These are phyloP conservation scores for Meandrina meandrites DNA, from an alignment of 92 coral and sea anemone genomes.

Conservation along the genomic window DNA sequence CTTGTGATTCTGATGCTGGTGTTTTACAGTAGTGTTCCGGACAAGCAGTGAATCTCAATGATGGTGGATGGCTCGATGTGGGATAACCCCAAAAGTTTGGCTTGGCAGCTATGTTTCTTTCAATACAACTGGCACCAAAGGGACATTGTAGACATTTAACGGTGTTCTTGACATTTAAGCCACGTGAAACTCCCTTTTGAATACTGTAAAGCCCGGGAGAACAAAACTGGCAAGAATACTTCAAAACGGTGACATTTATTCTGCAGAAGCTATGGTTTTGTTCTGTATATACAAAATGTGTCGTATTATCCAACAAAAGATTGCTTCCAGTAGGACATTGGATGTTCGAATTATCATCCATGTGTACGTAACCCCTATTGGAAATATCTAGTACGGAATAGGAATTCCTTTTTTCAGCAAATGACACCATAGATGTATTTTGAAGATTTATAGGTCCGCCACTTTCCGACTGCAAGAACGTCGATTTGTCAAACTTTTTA, in stretches of 20 bases:
- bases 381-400: slow-evolving; percentile 5
- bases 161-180: slow-evolving; percentile 7
- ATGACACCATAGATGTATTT: slow-evolving; percentile 18
- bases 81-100: slow-evolving; percentile 71
- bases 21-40: slow-evolving; percentile 59
- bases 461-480: slow-evolving; percentile 5
- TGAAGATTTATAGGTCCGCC: slow-evolving; percentile 10
- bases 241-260: slow-evolving; percentile 42
- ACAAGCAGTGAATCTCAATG: slow-evolving; percentile 49
- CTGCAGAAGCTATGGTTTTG: background rate
- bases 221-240: slow-evolving; percentile 49
- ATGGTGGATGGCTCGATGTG: slow-evolving; percentile 38
- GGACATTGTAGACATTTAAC: slow-evolving; percentile 59
- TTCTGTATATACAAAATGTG: slow-evolving; percentile 15
- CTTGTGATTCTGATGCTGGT: background rate
- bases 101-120: background rate
- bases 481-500: background rate
- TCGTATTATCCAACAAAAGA: slow-evolving; percentile 15
- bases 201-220: slow-evolving; percentile 52
- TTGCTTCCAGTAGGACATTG: slow-evolving; percentile 5
- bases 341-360: slow-evolving; percentile 8
- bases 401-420: too few species aligned
- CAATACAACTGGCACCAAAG: slow-evolving; percentile 59
- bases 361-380: slow-evolving; percentile 8
- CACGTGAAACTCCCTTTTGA: slow-evolving; percentile 42